Evolutionary conservation across 2,113 vertebrate species (phyloP).

Genomic region (Meleagris gallopavo): DNA sequence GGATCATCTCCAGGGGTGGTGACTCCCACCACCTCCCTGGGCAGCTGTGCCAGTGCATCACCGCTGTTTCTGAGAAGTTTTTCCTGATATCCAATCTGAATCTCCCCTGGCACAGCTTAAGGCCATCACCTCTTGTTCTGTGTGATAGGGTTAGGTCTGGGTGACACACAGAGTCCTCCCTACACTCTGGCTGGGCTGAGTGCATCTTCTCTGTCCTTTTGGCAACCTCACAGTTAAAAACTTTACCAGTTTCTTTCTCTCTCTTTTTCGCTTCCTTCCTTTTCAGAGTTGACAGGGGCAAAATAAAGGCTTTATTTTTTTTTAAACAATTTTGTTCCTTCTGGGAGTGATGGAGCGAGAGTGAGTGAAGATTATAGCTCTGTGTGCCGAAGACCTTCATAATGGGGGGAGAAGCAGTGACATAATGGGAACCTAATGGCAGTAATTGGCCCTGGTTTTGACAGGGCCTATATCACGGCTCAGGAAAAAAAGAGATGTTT

Average conservation of each 20-base stretch:
- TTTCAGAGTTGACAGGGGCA: constrained; percentile 87
- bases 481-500: constrained; percentile 93
- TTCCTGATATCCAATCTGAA: no score
- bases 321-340: constrained; percentile 90
- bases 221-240: constrained; percentile 83
- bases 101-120: no score
- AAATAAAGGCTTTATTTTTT: constrained; percentile 85
- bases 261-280: constrained; percentile 76
- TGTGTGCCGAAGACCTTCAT: constrained; percentile 88
- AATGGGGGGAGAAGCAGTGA: constrained; percentile 90
- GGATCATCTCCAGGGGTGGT: no score
- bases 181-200: neutral
- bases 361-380: constrained; percentile 99
- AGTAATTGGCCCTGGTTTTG: constrained; percentile 99
- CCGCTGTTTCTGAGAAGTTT: no score
- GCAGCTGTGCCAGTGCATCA: no score
- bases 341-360: constrained; percentile 93
- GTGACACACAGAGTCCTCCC: neutral
- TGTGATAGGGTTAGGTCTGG: neutral
- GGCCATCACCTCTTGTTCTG: no score
- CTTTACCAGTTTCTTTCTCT: constrained; percentile 82
- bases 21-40: no score
- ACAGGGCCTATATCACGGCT: constrained; percentile 98
- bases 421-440: constrained; percentile 99
- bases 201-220: constrained; percentile 13